phyloP scores from a whole-genome alignment of 1,140 invertebrate genomes.

The Brachionus manjavacas region DNA sequence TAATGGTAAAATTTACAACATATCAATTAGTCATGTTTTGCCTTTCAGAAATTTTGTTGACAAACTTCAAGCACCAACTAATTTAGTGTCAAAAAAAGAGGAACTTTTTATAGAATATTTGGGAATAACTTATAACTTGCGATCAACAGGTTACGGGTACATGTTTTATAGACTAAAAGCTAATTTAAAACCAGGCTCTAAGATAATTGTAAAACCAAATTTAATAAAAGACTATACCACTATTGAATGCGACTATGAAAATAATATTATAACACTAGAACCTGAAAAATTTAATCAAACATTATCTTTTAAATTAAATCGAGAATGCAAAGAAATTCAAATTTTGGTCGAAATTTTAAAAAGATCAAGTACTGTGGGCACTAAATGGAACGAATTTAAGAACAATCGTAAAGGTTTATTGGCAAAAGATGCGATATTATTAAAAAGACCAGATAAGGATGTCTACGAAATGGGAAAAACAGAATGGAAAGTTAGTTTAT shows the following conservation, averaged over 20 bases:
- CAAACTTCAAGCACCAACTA: neutral
- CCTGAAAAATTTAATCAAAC: neutral
- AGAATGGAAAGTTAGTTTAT: conserved; percentile 7
- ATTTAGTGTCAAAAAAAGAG: neutral
- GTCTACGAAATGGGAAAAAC: neutral
- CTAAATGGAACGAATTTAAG: neutral
- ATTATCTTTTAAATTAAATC: neutral
- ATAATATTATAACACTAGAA: neutral
- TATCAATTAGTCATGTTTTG: neutral
- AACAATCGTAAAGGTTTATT: conserved; percentile 33
- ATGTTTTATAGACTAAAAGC: neutral
- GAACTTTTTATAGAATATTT: neutral
- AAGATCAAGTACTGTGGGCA: neutral
- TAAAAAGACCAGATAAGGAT: neutral
- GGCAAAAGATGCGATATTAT: neutral
- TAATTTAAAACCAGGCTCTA: neutral
- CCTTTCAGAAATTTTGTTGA: neutral
- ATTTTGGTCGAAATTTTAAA: conserved; percentile 30
- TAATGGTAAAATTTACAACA: neutral
- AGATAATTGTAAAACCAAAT: neutral
- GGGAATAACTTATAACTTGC: neutral
- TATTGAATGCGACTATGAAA: neutral
- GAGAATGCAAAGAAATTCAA: neutral
- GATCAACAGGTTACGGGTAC: neutral
- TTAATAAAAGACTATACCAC: neutral